These are phyloP conservation scores for Cottus gobio DNA, from an alignment of 2,113 vertebrate genomes.

Conservation along the genomic window DNA sequence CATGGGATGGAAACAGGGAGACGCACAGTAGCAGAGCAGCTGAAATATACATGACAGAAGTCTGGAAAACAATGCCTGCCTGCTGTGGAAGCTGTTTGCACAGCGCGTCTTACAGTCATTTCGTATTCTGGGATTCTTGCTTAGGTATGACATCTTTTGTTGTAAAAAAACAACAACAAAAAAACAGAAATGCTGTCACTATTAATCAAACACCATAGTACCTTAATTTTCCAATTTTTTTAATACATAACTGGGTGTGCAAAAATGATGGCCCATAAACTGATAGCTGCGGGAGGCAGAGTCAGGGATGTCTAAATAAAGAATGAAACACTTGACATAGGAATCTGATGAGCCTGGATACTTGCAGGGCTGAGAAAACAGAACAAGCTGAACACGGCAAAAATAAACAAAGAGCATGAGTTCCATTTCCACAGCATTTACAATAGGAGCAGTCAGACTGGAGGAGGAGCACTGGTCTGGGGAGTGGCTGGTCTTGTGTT, in stretches of 20 bases:
- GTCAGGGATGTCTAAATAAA: slow-evolving; percentile 55
- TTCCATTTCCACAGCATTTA: slow-evolving; percentile 34
- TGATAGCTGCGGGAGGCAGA: slow-evolving; percentile 20
- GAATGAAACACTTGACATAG: slow-evolving; percentile 51
- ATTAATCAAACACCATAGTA: background rate
- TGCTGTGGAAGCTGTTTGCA: slow-evolving; percentile 21
- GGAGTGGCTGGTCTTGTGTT: slow-evolving; percentile 19
- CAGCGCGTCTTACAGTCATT: slow-evolving; percentile 10
- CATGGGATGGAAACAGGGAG: slow-evolving; percentile 37
- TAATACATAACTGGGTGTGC: slow-evolving; percentile 5
- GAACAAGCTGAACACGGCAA: slow-evolving; percentile 36
- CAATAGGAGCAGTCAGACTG: slow-evolving; percentile 55
- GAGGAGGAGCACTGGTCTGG: slow-evolving; percentile 30
- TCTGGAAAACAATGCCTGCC: slow-evolving; percentile 39
- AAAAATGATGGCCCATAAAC: slow-evolving; percentile 3
- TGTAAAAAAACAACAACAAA: background rate
- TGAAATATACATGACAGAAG: slow-evolving; percentile 68
- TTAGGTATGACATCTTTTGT: slow-evolving; percentile 6
- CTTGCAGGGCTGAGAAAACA: slow-evolving; percentile 30
- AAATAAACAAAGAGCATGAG: slow-evolving; percentile 54
- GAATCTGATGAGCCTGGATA: slow-evolving; percentile 44
- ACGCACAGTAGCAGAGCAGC: slow-evolving; percentile 42
- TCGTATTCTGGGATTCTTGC: slow-evolving; percentile 2
- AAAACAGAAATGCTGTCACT: background rate
- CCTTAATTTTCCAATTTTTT: background rate